phyloP scores from a whole-genome alignment of 2,113 vertebrate species.

The Rutilus rutilus region DNA sequence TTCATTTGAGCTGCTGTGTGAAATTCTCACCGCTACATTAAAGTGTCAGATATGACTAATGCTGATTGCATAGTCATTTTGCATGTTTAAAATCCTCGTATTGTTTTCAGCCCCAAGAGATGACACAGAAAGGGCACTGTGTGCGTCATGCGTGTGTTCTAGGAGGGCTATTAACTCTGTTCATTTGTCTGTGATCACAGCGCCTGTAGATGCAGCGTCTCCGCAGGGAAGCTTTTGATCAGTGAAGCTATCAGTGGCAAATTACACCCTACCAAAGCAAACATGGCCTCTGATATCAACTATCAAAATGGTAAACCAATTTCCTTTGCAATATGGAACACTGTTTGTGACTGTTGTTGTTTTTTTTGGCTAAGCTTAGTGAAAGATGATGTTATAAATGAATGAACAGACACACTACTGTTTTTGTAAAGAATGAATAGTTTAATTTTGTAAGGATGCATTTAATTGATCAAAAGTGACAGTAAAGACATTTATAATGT shows the following conservation, averaged over 20 bases:
- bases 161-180: conserved; percentile 39
- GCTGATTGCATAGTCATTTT: background rate
- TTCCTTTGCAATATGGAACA: conserved; percentile 8
- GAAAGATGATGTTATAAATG: background rate
- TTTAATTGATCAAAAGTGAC: background rate
- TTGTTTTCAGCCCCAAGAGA: conserved; percentile 16
- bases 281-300: conserved; percentile 57
- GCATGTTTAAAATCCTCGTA: background rate
- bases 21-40: background rate
- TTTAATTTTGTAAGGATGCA: background rate
- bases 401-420: background rate
- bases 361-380: background rate
- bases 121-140: background rate
- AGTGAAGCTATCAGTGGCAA: conserved; percentile 21
- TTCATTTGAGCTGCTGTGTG: background rate
- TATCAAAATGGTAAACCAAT: conserved; percentile 59
- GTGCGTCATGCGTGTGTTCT: conserved; percentile 9
- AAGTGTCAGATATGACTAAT: background rate
- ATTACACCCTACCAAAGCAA: conserved; percentile 24
- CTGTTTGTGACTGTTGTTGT: background rate
- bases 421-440: background rate
- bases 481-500: background rate
- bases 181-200: conserved; percentile 48
- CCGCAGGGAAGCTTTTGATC: conserved; percentile 36
- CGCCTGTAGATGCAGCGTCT: conserved; percentile 14